These are phyloP conservation scores for Campoplex nolae DNA, from an alignment of 2,888 invertebrate genomes.

Conservation along the genomic window DNA sequence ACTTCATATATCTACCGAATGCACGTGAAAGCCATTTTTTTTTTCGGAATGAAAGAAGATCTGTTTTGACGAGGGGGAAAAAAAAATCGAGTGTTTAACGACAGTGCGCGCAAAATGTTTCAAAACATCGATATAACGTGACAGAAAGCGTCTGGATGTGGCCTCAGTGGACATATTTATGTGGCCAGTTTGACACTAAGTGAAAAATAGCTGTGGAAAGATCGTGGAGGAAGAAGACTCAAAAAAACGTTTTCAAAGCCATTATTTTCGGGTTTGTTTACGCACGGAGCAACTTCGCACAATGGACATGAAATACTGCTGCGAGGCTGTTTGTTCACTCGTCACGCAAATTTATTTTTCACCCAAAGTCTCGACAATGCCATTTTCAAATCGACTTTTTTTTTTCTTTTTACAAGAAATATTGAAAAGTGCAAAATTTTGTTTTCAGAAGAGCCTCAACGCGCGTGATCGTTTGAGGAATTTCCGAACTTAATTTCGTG, in stretches of 20 bases:
- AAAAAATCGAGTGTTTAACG: background rate
- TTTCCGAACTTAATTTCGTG: background rate
- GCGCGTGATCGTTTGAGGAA: background rate
- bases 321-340: background rate
- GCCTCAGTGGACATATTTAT: background rate
- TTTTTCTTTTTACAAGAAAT: background rate
- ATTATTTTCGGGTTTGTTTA: background rate
- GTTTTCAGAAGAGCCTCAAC: background rate
- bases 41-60: background rate
- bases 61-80: background rate
- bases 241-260: background rate
- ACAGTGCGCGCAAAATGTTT: background rate
- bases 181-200: background rate
- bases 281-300: background rate
- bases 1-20: background rate
- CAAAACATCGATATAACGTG: background rate
- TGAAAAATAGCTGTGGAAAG: background rate
- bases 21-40: background rate
- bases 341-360: background rate
- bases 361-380: background rate
- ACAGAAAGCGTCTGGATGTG: background rate
- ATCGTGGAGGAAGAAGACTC: background rate
- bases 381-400: background rate
- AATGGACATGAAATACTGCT: background rate
- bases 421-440: background rate